Percentiles rank a stretch among this genome's conserved stretches.
Evolutionary conservation across 2,888 invertebrate species (phyloP).

Genomic region (Pseudanteris insignis): DNA sequence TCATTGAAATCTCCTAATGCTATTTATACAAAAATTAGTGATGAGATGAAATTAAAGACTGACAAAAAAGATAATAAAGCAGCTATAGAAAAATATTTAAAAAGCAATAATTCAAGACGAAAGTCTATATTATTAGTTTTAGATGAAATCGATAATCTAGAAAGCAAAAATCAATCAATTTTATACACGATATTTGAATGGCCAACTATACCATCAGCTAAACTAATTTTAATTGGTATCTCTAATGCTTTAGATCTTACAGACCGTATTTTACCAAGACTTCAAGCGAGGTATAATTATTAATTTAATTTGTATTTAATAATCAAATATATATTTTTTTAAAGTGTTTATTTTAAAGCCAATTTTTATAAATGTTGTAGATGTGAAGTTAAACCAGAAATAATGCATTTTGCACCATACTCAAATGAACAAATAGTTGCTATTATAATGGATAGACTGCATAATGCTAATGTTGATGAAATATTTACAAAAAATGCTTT

Average conservation of each 20-base stretch:
- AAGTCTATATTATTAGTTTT: constrained; percentile 85
- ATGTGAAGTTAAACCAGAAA: constrained; percentile 72
- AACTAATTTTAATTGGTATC: constrained; percentile 86
- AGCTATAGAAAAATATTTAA: constrained; percentile 76
- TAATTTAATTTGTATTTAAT: no score
- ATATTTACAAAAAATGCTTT: constrained; percentile 85
- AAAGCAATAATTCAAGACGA: constrained; percentile 67
- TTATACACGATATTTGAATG: constrained; percentile 94
- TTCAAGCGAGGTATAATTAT: constrained; percentile 74
- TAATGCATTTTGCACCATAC: constrained; percentile 93
- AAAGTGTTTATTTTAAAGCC: no score
- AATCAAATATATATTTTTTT: no score
- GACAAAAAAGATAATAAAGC: constrained; percentile 73
- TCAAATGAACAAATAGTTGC: constrained; percentile 86
- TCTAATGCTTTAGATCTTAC: constrained; percentile 97
- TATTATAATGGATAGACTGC: constrained; percentile 84
- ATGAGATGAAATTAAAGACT: constrained; percentile 74
- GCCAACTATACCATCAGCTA: constrained; percentile 77
- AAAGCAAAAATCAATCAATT: constrained; percentile 83
- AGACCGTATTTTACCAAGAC: constrained; percentile 85
- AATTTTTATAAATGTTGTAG: constrained; percentile 20
- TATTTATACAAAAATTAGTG: constrained; percentile 81
- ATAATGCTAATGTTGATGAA: constrained; percentile 74
- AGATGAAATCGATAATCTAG: constrained; percentile 95
- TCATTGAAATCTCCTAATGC: constrained; percentile 83